A percentile compares a stretch with the other conserved stretches of the same genome.
These are phyloP conservation scores for Parasteatoda tepidariorum DNA, from an alignment of 1,140 invertebrate species.

Conservation along the genomic window DNA sequence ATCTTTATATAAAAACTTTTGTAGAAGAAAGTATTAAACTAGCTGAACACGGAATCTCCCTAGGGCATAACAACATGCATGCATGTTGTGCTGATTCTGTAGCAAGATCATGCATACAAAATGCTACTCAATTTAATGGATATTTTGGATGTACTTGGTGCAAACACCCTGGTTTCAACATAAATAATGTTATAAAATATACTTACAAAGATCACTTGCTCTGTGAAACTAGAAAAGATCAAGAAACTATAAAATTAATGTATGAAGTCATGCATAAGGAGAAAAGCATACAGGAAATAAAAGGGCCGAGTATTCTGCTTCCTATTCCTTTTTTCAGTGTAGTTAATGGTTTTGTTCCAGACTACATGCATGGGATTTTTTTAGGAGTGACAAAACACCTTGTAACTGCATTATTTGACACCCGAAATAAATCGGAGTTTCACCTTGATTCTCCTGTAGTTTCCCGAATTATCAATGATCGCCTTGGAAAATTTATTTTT, in stretches of 20 bases:
- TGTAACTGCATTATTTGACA: not conserved
- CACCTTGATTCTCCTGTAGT: not conserved
- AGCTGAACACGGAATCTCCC: not conserved
- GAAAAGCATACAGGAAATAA: not conserved
- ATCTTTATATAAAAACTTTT: not conserved
- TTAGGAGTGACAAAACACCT: not conserved
- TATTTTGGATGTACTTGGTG: slow-evolving; percentile 9
- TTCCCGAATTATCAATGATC: not conserved
- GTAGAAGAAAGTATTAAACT: not conserved
- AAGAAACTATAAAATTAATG: not conserved
- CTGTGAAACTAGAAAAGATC: not conserved
- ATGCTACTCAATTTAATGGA: slow-evolving; percentile 21
- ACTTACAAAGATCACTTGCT: not conserved
- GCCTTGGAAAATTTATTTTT: not conserved
- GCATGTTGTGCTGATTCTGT: slow-evolving; percentile 1
- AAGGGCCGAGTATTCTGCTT: not conserved
- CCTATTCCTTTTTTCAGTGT: not conserved
- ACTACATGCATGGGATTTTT: too few species aligned
- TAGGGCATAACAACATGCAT: not conserved
- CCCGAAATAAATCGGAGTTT: not conserved
- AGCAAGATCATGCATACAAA: not conserved
- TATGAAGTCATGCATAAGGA: not conserved
- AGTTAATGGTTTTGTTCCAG: not conserved
- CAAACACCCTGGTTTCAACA: not conserved
- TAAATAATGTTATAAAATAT: not conserved